Percentiles rank a stretch among this genome's conserved stretches.
Conservation (phyloP, 2,888 invertebrate species). For the Boloria selene region DNA sequence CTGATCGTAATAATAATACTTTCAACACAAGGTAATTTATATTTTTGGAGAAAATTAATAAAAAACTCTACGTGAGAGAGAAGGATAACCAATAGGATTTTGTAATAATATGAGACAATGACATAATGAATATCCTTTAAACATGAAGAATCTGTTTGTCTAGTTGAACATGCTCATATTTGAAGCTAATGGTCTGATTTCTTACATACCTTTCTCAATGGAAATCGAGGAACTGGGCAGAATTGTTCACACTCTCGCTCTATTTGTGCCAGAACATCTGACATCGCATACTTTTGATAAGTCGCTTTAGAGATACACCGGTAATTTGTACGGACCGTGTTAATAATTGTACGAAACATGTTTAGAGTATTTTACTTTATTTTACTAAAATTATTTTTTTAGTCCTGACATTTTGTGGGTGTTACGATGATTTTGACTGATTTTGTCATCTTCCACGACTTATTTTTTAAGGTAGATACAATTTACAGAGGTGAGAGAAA, state of each 20-base stretch:
- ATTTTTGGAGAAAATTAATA: too few relatives aligned
- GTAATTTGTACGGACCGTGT: constrained; percentile 35
- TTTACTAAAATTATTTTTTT: constrained; percentile 13
- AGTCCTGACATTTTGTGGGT: not conserved
- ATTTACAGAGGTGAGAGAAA: too few relatives aligned
- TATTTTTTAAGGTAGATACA: too few relatives aligned
- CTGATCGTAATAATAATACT: too few relatives aligned
- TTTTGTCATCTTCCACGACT: not conserved
- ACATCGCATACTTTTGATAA: constrained; percentile 62
- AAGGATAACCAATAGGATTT: too few relatives aligned
- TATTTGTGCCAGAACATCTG: constrained; percentile 55
- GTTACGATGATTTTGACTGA: not conserved
- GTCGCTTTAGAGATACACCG: constrained; percentile 41
- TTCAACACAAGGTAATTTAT: too few relatives aligned
- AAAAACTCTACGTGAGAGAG: too few relatives aligned
- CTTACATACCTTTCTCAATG: constrained; percentile 61
- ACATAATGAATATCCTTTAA: too few relatives aligned
- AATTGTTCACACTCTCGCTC: constrained; percentile 61
- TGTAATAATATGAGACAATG: too few relatives aligned
- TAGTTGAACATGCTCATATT: too few relatives aligned
- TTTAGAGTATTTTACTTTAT: not conserved
- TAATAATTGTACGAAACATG: constrained; percentile 39
- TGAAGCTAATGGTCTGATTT: too few relatives aligned
- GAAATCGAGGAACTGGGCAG: constrained; percentile 58
- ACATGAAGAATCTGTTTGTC: too few relatives aligned